phyloP scores from a whole-genome alignment of 2,888 invertebrate species.

The Stratiomys singularior region DNA sequence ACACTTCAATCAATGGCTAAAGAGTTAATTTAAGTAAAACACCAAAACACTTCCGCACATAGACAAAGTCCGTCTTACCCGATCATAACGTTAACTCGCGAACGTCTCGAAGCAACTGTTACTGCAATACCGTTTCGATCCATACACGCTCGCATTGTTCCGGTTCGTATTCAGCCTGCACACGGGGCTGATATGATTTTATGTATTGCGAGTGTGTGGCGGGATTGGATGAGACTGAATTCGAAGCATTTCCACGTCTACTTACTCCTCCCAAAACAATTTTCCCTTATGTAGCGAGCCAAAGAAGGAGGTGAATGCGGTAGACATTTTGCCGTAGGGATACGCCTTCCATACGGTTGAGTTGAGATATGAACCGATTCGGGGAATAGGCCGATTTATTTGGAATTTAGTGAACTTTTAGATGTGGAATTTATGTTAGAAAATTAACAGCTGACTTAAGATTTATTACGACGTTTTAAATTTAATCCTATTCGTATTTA shows the following conservation, averaged over 20 bases:
- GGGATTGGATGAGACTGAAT: slow-evolving; percentile 10
- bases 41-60: too few relatives aligned
- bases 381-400: not conserved
- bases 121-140: slow-evolving; percentile 26
- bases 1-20: too few relatives aligned
- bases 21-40: too few relatives aligned
- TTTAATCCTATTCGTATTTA: too few relatives aligned
- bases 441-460: too few relatives aligned
- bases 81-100: not conserved
- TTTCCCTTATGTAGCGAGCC: slow-evolving; percentile 32
- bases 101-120: slow-evolving; percentile 9
- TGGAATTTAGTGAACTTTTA: too few relatives aligned
- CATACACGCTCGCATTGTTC: slow-evolving; percentile 1
- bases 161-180: not conserved
- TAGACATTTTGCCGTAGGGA: not conserved
- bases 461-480: too few relatives aligned
- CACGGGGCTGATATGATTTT: not conserved
- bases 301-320: slow-evolving; percentile 6
- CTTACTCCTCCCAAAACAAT: slow-evolving; percentile 22
- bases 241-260: too few relatives aligned
- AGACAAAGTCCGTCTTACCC: not conserved
- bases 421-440: too few relatives aligned
- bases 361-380: slow-evolving; percentile 3
- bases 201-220: not conserved
- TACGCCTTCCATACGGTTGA: not conserved